These are phyloP conservation scores for Callorhinus ursinus DNA, from an alignment of 2,113 vertebrate genomes.

Conservation along the genomic window DNA sequence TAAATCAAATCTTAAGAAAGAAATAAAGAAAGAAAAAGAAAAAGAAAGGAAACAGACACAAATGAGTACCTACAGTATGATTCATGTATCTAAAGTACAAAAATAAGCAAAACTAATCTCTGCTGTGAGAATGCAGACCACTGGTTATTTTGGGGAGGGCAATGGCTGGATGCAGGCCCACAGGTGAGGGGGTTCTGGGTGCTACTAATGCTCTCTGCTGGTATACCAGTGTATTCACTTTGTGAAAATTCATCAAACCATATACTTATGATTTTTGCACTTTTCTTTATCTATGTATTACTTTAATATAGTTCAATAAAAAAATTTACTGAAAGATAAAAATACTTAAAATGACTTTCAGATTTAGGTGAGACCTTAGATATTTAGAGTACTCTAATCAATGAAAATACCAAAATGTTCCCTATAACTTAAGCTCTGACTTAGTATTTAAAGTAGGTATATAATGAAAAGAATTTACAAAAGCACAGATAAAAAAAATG, in stretches of 20 bases:
- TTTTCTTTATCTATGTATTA: neutral
- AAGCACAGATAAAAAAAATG: neutral
- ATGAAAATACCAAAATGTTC: neutral
- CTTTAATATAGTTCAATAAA: neutral
- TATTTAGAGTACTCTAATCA: neutral
- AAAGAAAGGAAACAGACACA: neutral
- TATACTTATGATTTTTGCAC: neutral
- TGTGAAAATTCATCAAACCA: neutral
- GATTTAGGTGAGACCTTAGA: neutral
- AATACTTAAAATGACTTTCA: neutral
- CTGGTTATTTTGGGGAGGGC: neutral
- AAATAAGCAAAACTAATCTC: neutral
- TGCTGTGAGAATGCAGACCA: neutral
- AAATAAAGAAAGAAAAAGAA: too few relatives aligned
- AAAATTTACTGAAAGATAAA: constrained; percentile 7
- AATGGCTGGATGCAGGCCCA: neutral
- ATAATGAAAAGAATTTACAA: constrained; percentile 15
- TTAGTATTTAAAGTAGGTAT: neutral
- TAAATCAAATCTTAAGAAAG: too few relatives aligned
- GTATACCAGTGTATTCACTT: neutral
- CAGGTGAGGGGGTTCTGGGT: fast-evolving
- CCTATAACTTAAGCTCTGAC: neutral
- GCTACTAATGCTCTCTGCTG: neutral
- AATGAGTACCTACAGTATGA: neutral
- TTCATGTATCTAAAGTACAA: neutral